phyloP scores from a whole-genome alignment of 2,113 vertebrate species.

The Cavia porcellus region DNA sequence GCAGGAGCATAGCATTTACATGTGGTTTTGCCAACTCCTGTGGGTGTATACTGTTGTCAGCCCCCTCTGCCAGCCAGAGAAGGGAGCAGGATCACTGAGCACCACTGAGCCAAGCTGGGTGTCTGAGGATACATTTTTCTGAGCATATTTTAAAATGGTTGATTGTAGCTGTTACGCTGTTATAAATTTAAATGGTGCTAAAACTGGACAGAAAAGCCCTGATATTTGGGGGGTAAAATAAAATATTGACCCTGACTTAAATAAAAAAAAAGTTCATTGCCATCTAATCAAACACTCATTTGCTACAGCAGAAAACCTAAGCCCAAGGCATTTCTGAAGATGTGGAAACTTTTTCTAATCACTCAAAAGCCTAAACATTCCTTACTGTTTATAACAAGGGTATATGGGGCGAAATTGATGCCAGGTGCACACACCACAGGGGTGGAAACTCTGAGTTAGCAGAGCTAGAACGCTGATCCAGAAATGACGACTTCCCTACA shows the following conservation, averaged over 20 bases:
- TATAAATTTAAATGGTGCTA: not conserved
- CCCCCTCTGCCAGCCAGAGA: not conserved
- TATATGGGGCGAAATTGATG: not conserved
- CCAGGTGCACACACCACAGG: not conserved
- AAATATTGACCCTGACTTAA: not conserved
- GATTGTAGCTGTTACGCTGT: not conserved
- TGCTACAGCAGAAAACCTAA: constrained; percentile 1
- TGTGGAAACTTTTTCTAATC: not conserved
- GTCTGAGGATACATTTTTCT: not conserved
- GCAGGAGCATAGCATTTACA: not conserved
- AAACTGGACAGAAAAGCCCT: not conserved
- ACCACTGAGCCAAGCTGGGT: not conserved
- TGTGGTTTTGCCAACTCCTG: not conserved
- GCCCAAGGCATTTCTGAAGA: not conserved
- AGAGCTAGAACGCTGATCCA: constrained; percentile 49
- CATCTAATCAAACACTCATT: not conserved
- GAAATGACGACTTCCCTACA: constrained; percentile 42
- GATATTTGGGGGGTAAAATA: not conserved
- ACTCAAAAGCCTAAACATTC: not conserved
- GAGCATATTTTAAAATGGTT: not conserved
- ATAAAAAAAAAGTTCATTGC: not conserved
- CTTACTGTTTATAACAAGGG: constrained; percentile 8
- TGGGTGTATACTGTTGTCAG: not conserved
- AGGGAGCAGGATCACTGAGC: not conserved
- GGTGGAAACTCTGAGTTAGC: not conserved